These are phyloP conservation scores for Drosophila nr. perissopoda DNA, from an alignment of 2,888 invertebrate species.

Conservation along the genomic window DNA sequence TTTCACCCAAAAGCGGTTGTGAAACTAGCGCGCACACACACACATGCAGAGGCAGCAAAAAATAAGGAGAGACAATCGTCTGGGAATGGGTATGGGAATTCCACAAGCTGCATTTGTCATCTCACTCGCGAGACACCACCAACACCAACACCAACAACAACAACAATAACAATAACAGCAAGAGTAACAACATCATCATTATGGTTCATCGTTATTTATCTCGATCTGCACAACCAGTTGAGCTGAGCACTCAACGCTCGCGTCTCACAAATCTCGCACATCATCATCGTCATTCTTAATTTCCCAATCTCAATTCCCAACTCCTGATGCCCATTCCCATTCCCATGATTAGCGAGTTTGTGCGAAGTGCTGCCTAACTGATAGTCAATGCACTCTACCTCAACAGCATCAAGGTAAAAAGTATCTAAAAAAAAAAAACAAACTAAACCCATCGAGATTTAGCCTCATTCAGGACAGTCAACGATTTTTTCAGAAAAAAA, in stretches of 20 bases:
- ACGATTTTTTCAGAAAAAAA: background rate
- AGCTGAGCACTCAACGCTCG: conserved; percentile 13
- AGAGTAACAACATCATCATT: conserved; percentile 26
- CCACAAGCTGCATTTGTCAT: conserved; percentile 49
- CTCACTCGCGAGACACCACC: conserved; percentile 16
- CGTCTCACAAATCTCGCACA: conserved; percentile 13
- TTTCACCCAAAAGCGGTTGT: conserved; percentile 52
- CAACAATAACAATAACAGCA: conserved; percentile 12
- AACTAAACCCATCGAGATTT: conserved; percentile 2
- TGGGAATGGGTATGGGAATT: conserved; percentile 62
- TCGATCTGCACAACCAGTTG: conserved; percentile 49
- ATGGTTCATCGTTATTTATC: conserved; percentile 30
- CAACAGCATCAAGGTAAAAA: conserved; percentile 10
- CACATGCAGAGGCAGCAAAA: background rate
- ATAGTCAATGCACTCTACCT: conserved; percentile 36
- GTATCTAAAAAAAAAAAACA: background rate
- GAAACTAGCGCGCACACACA: conserved; percentile 46
- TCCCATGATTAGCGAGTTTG: conserved; percentile 51
- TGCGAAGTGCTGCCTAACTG: conserved; percentile 32
- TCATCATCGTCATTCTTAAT: conserved; percentile 34
- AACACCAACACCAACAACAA: conserved; percentile 16
- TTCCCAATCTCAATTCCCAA: conserved; percentile 35
- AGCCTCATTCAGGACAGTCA: conserved; percentile 2
- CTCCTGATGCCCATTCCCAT: conserved; percentile 32
- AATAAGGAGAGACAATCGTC: conserved; percentile 58